Evolutionary conservation across 2,888 invertebrate species (phyloP).

Genomic region (Zaprionus obscuricornis): DNA sequence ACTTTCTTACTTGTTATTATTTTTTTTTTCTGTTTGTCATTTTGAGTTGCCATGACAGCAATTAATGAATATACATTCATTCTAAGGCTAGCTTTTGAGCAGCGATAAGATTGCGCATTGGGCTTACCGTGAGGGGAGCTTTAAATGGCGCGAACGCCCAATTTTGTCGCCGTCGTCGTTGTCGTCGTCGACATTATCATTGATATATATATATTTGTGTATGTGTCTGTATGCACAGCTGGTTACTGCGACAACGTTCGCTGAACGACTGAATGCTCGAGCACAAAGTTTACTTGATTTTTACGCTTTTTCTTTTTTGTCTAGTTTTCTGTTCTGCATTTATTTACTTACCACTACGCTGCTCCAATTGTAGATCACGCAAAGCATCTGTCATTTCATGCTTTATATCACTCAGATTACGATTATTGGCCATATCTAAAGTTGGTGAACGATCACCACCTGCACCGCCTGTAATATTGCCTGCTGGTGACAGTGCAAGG

Average conservation of each 20-base stretch:
- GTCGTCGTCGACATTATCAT: too few species aligned
- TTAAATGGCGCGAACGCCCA: slow-evolving; percentile 26
- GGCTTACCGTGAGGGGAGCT: slow-evolving; percentile 38
- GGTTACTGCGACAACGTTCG: slow-evolving; percentile 26
- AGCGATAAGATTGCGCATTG: slow-evolving; percentile 61
- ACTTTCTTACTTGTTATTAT: not conserved
- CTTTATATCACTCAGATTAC: slow-evolving; percentile 87
- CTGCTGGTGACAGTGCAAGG: slow-evolving; percentile 49
- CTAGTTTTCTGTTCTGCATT: slow-evolving; percentile 2
- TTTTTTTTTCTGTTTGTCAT: slow-evolving; percentile 48
- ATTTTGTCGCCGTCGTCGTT: slow-evolving; percentile 7
- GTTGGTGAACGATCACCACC: slow-evolving; percentile 84
- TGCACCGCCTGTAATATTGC: slow-evolving; percentile 25
- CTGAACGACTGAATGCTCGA: slow-evolving; percentile 41
- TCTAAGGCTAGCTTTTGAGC: slow-evolving; percentile 9
- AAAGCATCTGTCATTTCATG: slow-evolving; percentile 86
- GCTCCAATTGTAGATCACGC: slow-evolving; percentile 78
- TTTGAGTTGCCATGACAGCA: slow-evolving; percentile 66
- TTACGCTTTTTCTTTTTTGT: too few species aligned
- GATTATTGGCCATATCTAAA: slow-evolving; percentile 86
- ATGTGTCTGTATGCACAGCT: slow-evolving; percentile 52
- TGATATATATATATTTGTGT: not conserved
- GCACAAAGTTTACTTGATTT: too few species aligned
- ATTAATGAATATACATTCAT: slow-evolving; percentile 32
- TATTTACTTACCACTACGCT: slow-evolving; percentile 59